Evolutionary conservation across 2,888 invertebrate genomes (phyloP).

Genomic region (Drosophila cracens): DNA sequence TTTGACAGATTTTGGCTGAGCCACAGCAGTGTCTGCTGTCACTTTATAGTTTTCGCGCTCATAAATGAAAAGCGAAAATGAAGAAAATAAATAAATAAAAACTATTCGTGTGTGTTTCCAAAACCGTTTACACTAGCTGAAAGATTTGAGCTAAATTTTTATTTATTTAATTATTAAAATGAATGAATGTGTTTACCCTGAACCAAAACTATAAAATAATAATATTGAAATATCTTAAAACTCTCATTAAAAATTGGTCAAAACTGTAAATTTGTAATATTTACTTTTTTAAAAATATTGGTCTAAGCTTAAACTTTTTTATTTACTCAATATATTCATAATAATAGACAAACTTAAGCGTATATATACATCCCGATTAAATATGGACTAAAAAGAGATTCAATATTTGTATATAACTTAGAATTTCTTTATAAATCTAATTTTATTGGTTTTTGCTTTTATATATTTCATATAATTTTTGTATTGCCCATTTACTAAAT

Average conservation of each 20-base stretch:
- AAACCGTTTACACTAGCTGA: slow-evolving; percentile 8
- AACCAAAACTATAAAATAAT: background rate
- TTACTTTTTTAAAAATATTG: rapidly evolving
- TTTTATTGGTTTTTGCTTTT: background rate
- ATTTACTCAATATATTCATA: background rate
- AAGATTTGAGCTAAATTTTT: background rate
- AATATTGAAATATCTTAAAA: background rate
- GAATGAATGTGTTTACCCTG: background rate
- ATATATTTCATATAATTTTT: background rate
- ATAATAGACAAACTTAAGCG: background rate
- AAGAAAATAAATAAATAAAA: background rate
- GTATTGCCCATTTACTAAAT: background rate
- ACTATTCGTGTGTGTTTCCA: background rate
- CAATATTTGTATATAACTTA: background rate
- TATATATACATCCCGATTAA: background rate
- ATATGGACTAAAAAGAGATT: background rate
- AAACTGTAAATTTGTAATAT: no score
- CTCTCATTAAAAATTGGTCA: background rate
- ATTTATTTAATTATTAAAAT: background rate
- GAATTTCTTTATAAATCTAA: background rate
- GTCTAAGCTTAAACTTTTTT: no score
- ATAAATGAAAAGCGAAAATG: slow-evolving; percentile 13
- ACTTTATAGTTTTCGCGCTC: slow-evolving; percentile 26
- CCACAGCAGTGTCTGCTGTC: slow-evolving; percentile 28
- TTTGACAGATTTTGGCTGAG: slow-evolving; percentile 70